Conservation (phyloP, 2,797 vertebrate genomes). For the Notamacropus eugenii region DNA sequence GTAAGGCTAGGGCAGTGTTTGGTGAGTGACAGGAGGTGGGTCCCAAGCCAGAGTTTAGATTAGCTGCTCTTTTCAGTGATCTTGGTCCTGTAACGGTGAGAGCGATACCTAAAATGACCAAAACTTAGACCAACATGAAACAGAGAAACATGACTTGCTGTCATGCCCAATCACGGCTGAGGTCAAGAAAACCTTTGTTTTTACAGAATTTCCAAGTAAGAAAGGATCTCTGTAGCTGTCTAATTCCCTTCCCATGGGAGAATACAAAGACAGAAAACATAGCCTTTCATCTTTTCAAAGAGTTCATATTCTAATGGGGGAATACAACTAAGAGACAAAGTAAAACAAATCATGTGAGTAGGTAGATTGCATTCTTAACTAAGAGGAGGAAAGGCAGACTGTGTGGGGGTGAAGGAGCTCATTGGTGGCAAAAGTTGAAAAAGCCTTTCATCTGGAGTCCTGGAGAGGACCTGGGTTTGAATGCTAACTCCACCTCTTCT, state of each 20-base stretch:
- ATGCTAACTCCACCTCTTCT: neutral
- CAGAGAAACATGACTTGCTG: neutral
- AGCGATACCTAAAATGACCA: neutral
- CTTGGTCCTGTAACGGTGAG: neutral
- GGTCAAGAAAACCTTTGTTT: neutral
- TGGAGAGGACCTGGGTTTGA: neutral
- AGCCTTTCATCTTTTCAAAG: neutral
- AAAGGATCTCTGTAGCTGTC: neutral
- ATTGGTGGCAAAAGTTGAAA: neutral
- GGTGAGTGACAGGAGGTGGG: neutral
- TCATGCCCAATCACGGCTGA: neutral
- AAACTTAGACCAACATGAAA: neutral
- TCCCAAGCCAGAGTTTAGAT: neutral
- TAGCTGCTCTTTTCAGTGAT: neutral
- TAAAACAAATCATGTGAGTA: neutral
- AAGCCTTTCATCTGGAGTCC: neutral
- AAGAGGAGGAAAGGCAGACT: neutral
- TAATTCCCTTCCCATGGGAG: neutral
- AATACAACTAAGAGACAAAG: neutral
- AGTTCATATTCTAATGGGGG: neutral
- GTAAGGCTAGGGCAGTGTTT: neutral
- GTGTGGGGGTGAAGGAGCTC: neutral
- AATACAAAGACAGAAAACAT: neutral
- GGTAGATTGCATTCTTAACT: neutral
- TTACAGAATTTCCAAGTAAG: neutral